A percentile compares a stretch with the other conserved stretches of the same genome.
Conservation (phyloP, 53 echinoderm and acorn worm species). For the Holothuria scabra region DNA sequence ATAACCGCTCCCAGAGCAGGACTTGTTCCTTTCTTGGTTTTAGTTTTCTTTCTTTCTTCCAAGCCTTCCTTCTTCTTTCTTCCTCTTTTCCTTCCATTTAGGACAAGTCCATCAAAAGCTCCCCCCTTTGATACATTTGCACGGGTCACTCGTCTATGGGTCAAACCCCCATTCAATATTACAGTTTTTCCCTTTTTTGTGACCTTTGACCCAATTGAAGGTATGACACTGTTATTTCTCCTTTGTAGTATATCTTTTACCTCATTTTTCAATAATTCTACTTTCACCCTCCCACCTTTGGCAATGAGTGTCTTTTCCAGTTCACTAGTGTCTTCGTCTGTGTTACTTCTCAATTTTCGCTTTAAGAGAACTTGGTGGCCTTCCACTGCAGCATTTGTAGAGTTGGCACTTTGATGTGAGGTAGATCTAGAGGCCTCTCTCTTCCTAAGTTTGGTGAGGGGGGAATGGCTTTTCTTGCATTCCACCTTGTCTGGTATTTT, state of each 20-base stretch:
- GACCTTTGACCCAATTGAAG: conserved; percentile 23
- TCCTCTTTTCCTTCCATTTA: conserved; percentile 55
- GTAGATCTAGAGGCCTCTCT: conserved; percentile 67
- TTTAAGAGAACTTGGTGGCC: conserved; percentile 56
- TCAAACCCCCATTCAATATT: conserved; percentile 7
- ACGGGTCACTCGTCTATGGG: conserved; percentile 29
- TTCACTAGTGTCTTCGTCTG: conserved; percentile 32
- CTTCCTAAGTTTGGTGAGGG: conserved; percentile 22
- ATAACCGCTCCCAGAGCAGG: neutral
- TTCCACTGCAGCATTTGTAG: conserved; percentile 59
- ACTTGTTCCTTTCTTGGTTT: neutral
- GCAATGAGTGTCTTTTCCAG: conserved; percentile 21
- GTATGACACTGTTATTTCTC: conserved; percentile 51
- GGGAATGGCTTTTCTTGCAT: neutral
- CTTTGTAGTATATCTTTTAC: conserved; percentile 16
- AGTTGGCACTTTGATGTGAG: conserved; percentile 63
- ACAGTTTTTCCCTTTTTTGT: conserved; percentile 6
- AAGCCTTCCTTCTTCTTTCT: conserved; percentile 58
- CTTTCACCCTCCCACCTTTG: conserved; percentile 9
- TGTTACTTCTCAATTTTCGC: conserved; percentile 57
- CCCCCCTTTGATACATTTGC: conserved; percentile 12
- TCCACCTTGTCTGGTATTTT: neutral
- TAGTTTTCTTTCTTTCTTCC: conserved; percentile 22
- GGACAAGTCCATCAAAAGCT: neutral
- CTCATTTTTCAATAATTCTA: conserved; percentile 9